A percentile compares a stretch with the other conserved stretches of the same genome.
phyloP scores from a whole-genome alignment of 2,113 vertebrate genomes.

The Dasyprocta punctata region DNA sequence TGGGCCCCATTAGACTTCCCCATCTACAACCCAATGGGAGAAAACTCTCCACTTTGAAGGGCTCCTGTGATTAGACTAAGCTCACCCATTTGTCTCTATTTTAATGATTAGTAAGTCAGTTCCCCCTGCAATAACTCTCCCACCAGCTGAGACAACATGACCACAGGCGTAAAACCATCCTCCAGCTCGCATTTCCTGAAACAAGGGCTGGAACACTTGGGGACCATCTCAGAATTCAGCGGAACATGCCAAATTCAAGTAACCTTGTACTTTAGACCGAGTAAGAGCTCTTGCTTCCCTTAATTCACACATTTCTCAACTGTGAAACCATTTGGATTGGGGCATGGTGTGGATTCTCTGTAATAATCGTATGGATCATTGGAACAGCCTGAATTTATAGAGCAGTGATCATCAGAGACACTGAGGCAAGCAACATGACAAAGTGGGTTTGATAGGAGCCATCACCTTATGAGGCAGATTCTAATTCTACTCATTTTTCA shows the following conservation, averaged over 20 bases:
- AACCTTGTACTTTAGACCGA: not conserved
- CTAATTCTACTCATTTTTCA: not conserved
- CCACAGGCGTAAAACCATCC: not conserved
- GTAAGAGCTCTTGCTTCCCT: not conserved
- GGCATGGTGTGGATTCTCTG: not conserved
- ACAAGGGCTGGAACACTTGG: too few relatives aligned
- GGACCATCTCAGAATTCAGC: not conserved
- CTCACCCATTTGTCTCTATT: too few relatives aligned
- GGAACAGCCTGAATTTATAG: not conserved
- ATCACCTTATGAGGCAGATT: not conserved
- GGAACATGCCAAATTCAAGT: not conserved
- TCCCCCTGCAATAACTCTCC: not conserved
- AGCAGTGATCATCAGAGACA: not conserved
- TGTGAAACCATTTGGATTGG: not conserved
- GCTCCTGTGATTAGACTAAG: not conserved
- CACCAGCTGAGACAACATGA: not conserved
- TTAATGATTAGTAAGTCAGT: not conserved
- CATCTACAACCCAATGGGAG: not conserved
- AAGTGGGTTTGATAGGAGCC: not conserved
- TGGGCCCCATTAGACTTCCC: too few relatives aligned
- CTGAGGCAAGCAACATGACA: too few relatives aligned
- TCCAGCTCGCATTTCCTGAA: not conserved
- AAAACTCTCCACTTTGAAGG: not conserved
- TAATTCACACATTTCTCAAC: not conserved
- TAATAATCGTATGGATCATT: too few relatives aligned